Conservation (phyloP, 2,797 vertebrate genomes). For the Channallabes apus region DNA sequence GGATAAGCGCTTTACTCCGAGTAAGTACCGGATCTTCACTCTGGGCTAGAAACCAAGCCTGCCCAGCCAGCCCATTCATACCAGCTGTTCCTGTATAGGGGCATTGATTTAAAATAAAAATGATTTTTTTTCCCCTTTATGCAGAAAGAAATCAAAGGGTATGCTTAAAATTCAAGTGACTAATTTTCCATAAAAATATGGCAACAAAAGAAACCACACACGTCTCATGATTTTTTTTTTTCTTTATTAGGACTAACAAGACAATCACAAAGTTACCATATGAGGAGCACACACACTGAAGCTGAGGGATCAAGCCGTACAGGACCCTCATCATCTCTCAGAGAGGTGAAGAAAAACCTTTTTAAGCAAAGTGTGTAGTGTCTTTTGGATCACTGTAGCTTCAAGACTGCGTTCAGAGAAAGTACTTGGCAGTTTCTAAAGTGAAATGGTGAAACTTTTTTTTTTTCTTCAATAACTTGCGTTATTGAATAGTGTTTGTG, state of each 20-base stretch:
- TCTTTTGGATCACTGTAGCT: conserved; percentile 7
- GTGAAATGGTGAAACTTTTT: neutral
- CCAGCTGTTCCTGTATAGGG: too few species aligned
- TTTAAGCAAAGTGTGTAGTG: conserved; percentile 42
- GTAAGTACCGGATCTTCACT: neutral
- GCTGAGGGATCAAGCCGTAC: conserved; percentile 63
- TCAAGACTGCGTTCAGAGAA: neutral
- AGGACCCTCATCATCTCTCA: conserved; percentile 66
- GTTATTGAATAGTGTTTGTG: conserved; percentile 22
- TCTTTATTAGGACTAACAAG: conserved; percentile 87
- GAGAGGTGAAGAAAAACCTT: conserved; percentile 25
- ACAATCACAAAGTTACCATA: conserved; percentile 84
- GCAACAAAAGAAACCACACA: neutral
- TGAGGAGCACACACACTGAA: conserved; percentile 79
- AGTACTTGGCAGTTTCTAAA: neutral
- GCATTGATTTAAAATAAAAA: neutral
- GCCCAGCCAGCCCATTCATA: neutral
- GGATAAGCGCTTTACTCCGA: neutral
- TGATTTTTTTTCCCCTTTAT: neutral
- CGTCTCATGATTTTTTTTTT: conserved; percentile 50
- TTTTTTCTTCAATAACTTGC: neutral
- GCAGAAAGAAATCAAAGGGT: neutral
- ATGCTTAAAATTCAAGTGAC: conserved; percentile 1
- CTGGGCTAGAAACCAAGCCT: neutral
- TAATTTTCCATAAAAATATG: neutral